phyloP scores from a whole-genome alignment of 2,888 invertebrate species.

The Euphydryas editha region DNA sequence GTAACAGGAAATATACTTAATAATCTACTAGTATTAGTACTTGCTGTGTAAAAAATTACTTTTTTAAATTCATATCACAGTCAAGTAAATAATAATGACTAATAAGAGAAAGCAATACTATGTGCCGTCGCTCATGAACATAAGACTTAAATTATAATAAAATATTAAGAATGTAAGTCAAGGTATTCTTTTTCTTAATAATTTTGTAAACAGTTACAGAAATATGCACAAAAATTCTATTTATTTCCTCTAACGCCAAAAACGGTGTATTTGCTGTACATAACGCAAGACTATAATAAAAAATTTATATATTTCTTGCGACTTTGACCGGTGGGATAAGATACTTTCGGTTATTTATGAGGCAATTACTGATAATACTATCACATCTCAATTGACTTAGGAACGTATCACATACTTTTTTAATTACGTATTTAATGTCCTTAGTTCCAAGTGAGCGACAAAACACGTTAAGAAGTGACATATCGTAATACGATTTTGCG shows the following conservation, averaged over 20 bases:
- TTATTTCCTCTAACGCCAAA: slow-evolving; percentile 28
- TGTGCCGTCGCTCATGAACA: neutral
- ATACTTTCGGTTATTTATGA: neutral
- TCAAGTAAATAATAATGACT: no score
- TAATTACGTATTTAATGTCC: no score
- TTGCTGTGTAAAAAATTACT: no score
- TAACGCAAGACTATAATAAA: neutral
- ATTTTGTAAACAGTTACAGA: slow-evolving; percentile 15
- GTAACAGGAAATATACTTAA: no score
- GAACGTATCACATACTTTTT: no score
- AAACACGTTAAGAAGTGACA: no score
- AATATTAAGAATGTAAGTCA: slow-evolving; percentile 23
- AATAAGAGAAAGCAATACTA: neutral
- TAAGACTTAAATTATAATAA: neutral
- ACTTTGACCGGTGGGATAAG: neutral
- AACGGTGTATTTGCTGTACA: slow-evolving; percentile 1
- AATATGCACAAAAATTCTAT: slow-evolving; percentile 24
- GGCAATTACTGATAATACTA: neutral
- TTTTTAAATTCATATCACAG: no score
- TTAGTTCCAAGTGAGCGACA: no score
- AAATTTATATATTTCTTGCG: slow-evolving; percentile 8
- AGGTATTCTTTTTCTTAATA: slow-evolving; percentile 25
- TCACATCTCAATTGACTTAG: no score
- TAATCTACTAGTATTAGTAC: no score
- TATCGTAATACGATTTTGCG: no score